Percentiles rank a stretch among this genome's conserved stretches.
These are phyloP conservation scores for Zosterops lateralis DNA, from an alignment of 2,113 vertebrate genomes.

Conservation along the genomic window DNA sequence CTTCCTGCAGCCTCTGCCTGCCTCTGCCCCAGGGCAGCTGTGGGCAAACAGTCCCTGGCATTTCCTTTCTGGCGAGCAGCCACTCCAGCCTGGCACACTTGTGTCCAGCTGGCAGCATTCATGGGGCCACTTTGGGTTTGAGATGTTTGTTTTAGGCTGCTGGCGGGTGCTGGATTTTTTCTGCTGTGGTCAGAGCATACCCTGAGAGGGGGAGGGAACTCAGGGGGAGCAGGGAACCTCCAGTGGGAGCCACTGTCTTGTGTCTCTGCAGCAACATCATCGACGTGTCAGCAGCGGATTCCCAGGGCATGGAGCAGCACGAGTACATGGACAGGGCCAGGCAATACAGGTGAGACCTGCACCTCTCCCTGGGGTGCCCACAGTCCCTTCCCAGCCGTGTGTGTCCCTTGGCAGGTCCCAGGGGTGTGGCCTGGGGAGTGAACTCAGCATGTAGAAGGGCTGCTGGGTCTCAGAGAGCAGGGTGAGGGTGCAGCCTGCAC, in stretches of 20 bases:
- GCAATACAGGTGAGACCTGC: constrained; percentile 85
- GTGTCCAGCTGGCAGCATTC: neutral
- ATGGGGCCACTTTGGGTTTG: neutral
- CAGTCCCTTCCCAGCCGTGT: neutral
- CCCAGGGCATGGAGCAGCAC: constrained; percentile 95
- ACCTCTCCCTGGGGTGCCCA: fast-evolving
- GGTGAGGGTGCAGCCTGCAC: neutral
- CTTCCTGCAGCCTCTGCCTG: neutral
- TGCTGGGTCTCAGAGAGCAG: fast-evolving
- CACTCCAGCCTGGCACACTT: neutral
- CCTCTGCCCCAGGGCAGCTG: neutral
- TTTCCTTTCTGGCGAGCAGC: neutral
- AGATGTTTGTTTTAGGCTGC: neutral
- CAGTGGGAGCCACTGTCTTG: neutral
- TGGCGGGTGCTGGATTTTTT: neutral
- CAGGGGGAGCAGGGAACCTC: fast-evolving
- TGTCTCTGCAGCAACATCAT: constrained; percentile 87
- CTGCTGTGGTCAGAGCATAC: neutral
- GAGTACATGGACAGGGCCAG: constrained; percentile 97
- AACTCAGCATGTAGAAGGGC: fast-evolving
- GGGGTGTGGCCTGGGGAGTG: neutral
- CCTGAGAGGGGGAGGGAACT: neutral
- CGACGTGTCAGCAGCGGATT: constrained; percentile 92
- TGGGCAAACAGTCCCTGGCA: neutral
- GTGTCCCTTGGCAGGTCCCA: neutral